phyloP scores from a whole-genome alignment of 2,113 vertebrate species.

The Triplophysa rosa region DNA sequence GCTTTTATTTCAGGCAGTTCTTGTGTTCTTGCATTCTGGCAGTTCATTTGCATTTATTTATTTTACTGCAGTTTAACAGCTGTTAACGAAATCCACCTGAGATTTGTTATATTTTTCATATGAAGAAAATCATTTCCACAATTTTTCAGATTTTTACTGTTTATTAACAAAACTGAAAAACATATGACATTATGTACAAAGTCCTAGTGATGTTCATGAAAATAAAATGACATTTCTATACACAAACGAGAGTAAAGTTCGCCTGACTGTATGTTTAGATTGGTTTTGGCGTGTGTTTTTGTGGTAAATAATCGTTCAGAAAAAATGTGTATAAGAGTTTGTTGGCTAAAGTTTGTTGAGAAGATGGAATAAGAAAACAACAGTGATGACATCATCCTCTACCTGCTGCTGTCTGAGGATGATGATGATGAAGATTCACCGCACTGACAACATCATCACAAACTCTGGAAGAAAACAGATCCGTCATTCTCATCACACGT shows the following conservation, averaged over 20 bases:
- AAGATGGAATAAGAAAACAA: background rate
- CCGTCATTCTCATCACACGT: too few species aligned
- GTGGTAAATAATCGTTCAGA: background rate
- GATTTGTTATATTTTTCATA: background rate
- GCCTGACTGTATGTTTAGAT: background rate
- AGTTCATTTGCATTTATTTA: too few species aligned
- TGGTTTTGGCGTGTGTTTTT: background rate
- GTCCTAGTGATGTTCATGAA: background rate
- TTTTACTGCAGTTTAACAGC: too few species aligned
- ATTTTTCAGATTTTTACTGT: background rate
- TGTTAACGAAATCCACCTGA: background rate
- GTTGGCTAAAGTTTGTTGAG: background rate
- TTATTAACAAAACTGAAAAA: conserved; percentile 27
- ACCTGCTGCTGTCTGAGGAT: background rate
- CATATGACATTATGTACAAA: background rate
- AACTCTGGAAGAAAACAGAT: conserved; percentile 68
- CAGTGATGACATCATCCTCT: background rate
- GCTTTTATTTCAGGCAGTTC: too few species aligned
- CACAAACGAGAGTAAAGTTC: background rate
- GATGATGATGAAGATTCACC: conserved; percentile 49
- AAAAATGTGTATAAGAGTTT: background rate
- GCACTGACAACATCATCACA: conserved; percentile 78
- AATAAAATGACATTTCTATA: too few species aligned
- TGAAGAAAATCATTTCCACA: background rate
- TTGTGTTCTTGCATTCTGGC: too few species aligned